Evolutionary conservation across 2,888 invertebrate genomes (phyloP), one percentile per base, ranked within the genome.

Genomic region (Stomorhina lunata): DNA sequence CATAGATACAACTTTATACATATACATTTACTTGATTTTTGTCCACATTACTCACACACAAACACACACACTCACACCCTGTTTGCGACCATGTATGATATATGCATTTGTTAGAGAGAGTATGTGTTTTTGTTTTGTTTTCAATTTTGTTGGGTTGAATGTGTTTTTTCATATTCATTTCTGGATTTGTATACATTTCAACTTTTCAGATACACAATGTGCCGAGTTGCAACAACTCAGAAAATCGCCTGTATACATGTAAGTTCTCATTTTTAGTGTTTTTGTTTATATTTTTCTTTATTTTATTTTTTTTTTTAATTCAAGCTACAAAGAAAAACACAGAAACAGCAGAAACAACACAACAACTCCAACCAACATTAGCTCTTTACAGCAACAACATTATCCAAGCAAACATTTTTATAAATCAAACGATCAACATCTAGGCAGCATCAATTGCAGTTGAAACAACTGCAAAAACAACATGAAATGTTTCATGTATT

Each of bases 131-230:
- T 75, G 59, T 77, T 68, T 68, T 75, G 65, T 66, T 48, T 76
- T 76, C 57, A 66, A 27, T 76, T n/a, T 61, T 61, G 40, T 68
- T 59, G 12, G 25, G n/a, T 59, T 34, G 7, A 32, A 32, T 34
- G 2, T 50, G 43, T 37, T 34, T 43, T 22, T 73, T 22, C n/a
- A n/a, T 53, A 40, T 71, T 34, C 32, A 57, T 22, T 69, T 53
- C 57, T 57, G 17, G 34, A 48, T 50, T 75, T 76, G 55, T 71
- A 73, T 73, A 80, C 79, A 73, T 66, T 80, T 73, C 55, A 66
- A 73, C 66, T 66, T 43, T 61, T 73, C 59, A 68, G 66, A 80
- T 80, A 73, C 72, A 80, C 77, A 77, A 69, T 53, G n/a, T n/a
- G n/a, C n/a, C n/a, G n/a, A 45, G 32, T 45, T 66, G 55, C 43